Conservation (phyloP, 2,888 invertebrate genomes). For the Rugalucina vietnamica region DNA sequence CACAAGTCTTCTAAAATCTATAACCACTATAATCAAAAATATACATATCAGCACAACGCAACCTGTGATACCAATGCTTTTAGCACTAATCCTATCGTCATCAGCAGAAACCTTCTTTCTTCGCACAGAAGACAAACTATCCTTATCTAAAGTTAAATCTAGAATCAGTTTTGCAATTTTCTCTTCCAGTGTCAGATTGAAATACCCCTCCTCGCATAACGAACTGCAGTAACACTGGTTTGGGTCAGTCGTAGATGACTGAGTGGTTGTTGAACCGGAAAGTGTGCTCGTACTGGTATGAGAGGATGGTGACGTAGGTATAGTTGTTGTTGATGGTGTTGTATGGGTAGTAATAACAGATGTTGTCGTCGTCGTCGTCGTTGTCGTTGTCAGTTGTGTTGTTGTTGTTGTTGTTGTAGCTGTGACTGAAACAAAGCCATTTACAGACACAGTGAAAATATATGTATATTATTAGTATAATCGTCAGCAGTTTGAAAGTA, state of each 20-base stretch:
- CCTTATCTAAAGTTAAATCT: neutral
- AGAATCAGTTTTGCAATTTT: neutral
- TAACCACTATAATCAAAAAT: neutral
- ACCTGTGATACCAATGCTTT: neutral
- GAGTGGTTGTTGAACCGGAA: neutral
- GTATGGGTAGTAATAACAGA: neutral
- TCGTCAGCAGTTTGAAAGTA: too few species aligned
- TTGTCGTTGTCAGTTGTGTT: neutral
- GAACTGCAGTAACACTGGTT: neutral
- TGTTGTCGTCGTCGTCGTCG: neutral
- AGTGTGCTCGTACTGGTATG: neutral
- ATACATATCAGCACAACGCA: neutral
- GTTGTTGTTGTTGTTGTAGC: neutral
- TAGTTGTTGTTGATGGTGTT: neutral
- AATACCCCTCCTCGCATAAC: neutral
- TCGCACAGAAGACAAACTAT: neutral
- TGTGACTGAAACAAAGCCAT: neutral
- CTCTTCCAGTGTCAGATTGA: neutral
- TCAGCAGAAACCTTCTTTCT: neutral
- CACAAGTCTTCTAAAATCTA: neutral
- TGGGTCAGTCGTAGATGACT: neutral
- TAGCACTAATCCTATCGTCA: neutral
- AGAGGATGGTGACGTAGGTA: neutral
- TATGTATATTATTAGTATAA: too few species aligned
- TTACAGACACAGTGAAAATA: too few species aligned